Base-by-base conservation (phyloP, 2,888 invertebrate species). In the Drosophila lutescens region DNA sequence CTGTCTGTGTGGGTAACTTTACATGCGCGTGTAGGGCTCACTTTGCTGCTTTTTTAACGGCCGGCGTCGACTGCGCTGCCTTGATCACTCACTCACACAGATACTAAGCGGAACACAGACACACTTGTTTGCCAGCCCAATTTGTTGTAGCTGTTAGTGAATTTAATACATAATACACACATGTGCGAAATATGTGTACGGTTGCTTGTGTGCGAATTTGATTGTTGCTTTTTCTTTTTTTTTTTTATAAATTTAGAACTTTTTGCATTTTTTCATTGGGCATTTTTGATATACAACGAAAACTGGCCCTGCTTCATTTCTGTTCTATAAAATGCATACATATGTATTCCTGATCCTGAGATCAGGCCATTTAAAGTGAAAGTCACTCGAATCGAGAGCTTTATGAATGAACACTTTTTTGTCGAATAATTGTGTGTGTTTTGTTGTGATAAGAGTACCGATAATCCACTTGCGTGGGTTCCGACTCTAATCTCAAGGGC, bases 191-290 rank as follows among this genome's bases (percentile, higher is more conserved):
- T 58, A 67, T 71, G 67, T 50, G 61, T 57, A 62, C 15, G 49
- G 17, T 55, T 51, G 55, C 41, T n/a, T 56, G 60, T 70, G 57
- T 74, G 66, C 73, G 76, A 82, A 67, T 73, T 81, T 79, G 78
- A 80, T 79, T 88, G 73, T 78, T 86, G 89, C 61, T 73, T 75
- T 86, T 80, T 82, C 83, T 20, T 20, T 80, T 82, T 86, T 20
- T 20, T 88, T 86, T 82, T 80, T 88, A 86, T 88, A 88, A 84
- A 84, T 86, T 84, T 84, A 84, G 84, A 82, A 87, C 34, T 81
- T 88, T 84, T 85, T 84, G 87, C 87, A 88, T 76, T 77, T 67
- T 68, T 75, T 71, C 67, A 78, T 72, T 73, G 67, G 67, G 69
- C 82, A 81, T 81, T 86, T 88, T 86, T 88, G 84, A 86, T 88